Base-by-base conservation (phyloP, 2,113 vertebrate species). In the Brevimyrus niger region DNA sequence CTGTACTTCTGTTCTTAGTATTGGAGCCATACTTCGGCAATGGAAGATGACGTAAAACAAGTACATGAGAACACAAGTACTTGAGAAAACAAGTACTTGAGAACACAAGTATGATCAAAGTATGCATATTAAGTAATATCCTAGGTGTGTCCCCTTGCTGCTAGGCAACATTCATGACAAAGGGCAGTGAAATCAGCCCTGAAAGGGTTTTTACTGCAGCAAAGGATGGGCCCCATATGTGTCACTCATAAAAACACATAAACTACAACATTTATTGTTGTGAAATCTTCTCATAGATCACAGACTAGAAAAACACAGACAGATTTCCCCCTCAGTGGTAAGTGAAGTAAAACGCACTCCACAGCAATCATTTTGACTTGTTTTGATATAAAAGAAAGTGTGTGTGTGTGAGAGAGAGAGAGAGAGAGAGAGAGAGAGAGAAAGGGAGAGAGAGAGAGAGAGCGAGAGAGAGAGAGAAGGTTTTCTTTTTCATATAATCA, bases 111-210 rank as follows among this genome's bases (percentile, higher is more conserved):
- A 31, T 13, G n/a, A 27, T 69, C 61, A 69, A 69, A 31, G 61
- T 69, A 31, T 11, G 27, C 61, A 31, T 69, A 69, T 5, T 31
- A 13, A 69, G 27, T 31, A 69, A 21, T 42, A 84, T 5, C 19
- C 48, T 82, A 93, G 92, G 93, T 87, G 93, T 94, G 94, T 94
- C 94, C 93, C 94, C 95, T 96, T 91, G 95, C 91, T 95, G 92
- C 84, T 90, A 65, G 80, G 87, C 19, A n/a, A 9, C 0, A 55
- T 88, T 11, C 15, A 10, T 61, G 35, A 87, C 50, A 87, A 61
- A 87, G 53, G 46, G 51, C 86, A 86, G n/a, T 86, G 10, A 86
- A n/a, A 50, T 86, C 82, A 46, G 8, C 82, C 44, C 44, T 84
- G 19, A 84, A 84, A 84, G 42, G 82, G n/a, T 84, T 84, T 84